These are phyloP conservation scores for Sylvia atricapilla DNA, from an alignment of 2,113 vertebrate species.

Conservation along the genomic window DNA sequence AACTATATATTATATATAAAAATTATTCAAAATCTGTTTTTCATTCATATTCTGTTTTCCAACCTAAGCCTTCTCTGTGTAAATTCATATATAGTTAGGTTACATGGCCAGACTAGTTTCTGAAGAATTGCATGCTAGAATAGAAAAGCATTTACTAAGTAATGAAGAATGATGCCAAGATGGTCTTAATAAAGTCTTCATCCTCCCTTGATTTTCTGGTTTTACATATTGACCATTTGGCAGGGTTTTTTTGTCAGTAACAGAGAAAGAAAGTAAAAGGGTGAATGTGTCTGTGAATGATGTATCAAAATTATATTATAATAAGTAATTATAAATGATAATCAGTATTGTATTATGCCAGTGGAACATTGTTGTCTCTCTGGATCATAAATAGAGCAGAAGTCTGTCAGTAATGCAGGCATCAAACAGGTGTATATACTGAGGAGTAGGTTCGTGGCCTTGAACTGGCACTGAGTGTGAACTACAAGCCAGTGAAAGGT, in stretches of 20 bases:
- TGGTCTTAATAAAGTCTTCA: neutral
- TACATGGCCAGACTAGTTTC: neutral
- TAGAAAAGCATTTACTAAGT: neutral
- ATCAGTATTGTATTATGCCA: neutral
- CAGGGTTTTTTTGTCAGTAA: accelerated
- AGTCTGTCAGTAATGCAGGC: neutral
- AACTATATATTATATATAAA: neutral
- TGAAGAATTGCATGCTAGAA: neutral
- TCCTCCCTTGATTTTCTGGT: neutral
- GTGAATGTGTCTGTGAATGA: neutral
- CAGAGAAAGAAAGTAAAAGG: neutral
- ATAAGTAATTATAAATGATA: neutral
- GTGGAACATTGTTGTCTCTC: neutral
- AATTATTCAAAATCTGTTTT: neutral
- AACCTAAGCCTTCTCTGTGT: neutral
- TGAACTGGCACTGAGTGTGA: neutral
- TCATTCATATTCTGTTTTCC: neutral
- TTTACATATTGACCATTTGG: neutral
- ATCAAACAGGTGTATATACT: neutral
- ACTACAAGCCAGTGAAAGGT: neutral
- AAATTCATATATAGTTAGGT: neutral
- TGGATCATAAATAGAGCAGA: neutral
- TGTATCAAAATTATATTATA: neutral
- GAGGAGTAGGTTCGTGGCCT: neutral
- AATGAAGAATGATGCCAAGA: neutral